Evolutionary conservation across 2,797 vertebrate species (phyloP).

Genomic region (Choloepus didactylus): DNA sequence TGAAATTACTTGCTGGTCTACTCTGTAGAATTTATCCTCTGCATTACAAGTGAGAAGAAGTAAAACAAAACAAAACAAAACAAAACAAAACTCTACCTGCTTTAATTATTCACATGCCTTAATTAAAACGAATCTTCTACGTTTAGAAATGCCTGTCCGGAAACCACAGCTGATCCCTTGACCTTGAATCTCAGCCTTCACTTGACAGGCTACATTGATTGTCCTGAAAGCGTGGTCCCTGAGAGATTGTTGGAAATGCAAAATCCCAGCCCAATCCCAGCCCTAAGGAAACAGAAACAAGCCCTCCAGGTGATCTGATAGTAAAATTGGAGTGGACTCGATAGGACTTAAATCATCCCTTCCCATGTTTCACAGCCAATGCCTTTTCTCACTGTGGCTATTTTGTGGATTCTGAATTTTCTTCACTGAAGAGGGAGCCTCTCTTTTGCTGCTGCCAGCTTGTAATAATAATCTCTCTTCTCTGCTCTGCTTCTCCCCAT

Average conservation of each 20-base stretch:
- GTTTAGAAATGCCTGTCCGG: neutral
- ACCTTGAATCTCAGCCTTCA: neutral
- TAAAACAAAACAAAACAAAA: neutral
- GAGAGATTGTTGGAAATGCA: neutral
- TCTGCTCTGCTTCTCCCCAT: neutral
- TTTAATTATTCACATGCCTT: neutral
- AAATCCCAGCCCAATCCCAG: neutral
- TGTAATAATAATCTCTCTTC: slow-evolving; percentile 3
- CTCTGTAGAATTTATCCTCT: neutral
- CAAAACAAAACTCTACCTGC: neutral
- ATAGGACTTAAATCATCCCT: neutral
- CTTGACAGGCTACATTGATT: neutral
- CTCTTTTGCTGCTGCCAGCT: neutral
- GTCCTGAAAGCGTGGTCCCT: neutral
- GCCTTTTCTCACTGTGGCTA: neutral
- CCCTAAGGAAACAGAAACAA: neutral
- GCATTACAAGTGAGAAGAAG: slow-evolving; percentile 19
- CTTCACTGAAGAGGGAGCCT: neutral
- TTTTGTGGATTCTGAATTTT: slow-evolving; percentile 23
- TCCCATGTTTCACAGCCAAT: neutral
- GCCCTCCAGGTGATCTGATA: neutral
- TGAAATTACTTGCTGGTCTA: neutral
- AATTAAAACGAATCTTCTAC: neutral
- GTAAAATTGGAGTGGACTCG: neutral
- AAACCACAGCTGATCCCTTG: neutral